Base-by-base conservation (phyloP, 1,140 invertebrate species). In the Nixonia krombeini region DNA sequence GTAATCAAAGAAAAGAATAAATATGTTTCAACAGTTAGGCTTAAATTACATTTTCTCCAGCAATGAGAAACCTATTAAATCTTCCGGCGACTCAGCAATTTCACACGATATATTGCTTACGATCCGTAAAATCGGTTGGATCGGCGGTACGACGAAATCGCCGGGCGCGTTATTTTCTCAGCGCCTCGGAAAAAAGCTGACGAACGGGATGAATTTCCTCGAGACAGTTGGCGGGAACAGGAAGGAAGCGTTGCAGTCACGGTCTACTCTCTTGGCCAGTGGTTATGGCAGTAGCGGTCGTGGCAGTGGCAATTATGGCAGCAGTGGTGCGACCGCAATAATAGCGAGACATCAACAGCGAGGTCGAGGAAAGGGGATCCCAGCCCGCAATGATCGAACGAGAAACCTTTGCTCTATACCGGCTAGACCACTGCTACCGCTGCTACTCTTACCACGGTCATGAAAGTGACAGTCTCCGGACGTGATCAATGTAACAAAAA, bases 391-490 rank as follows among this genome's bases (percentile, higher is more conserved):
- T 57, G 40, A 50, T 56, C 46, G 35, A 10, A 45, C 55, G 53
- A 58, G 49, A 63, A 70, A 55, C 53, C 28, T 70, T 57, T 61
- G 51, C 45, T 64, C 61, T 50, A 28, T 40, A 13, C 12, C 46
- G 37, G 47, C 33, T 61, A 18, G 40, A 59, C 57, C n/a, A 21
- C 46, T 45, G 47, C 15, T 21, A 40, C 23, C 52, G 15, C 28
- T 52, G 33, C 7, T n/a, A n/a, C n/a, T n/a, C n/a, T n/a, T 55
- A 28, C 53, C 38, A 28, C 58, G 70, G 47, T 66, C 72, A 70
- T 72, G 70, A 76, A 78, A 78, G 74, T 74, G 73, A 73, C 69
- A 76, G 68, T 72, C 47, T 46, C 18, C 25, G 9, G 12, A 12
- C 12, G 44, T 25, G 6, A 31, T n/a, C 3, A 31, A 31, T 31